These are phyloP conservation scores for Nematopogon swammerdamellus DNA, from an alignment of 2,888 invertebrate genomes.

Conservation along the genomic window DNA sequence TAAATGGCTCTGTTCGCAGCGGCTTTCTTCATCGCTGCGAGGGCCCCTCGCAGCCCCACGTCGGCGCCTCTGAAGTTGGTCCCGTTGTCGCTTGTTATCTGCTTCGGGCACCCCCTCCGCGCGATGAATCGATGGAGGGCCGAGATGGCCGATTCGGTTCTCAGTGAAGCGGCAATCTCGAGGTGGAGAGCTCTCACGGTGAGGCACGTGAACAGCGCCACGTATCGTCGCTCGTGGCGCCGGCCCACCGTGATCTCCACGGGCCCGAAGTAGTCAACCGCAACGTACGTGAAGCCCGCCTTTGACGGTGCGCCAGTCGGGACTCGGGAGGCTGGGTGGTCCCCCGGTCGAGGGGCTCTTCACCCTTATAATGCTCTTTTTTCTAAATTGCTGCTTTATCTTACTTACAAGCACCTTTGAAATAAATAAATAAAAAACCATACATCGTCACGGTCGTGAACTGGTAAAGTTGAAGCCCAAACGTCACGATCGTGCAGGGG, in stretches of 20 bases:
- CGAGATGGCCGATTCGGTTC: not conserved
- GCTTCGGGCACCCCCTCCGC: slow-evolving; percentile 5
- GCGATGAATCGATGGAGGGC: slow-evolving; percentile 6
- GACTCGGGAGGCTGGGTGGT: too few relatives aligned
- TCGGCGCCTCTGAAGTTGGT: slow-evolving; percentile 7
- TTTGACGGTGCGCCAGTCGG: too few relatives aligned
- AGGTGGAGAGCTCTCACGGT: not conserved
- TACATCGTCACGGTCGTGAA: too few relatives aligned
- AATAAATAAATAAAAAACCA: too few relatives aligned
- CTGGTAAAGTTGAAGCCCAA: too few relatives aligned
- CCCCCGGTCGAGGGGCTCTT: too few relatives aligned
- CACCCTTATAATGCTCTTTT: too few relatives aligned
- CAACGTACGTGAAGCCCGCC: slow-evolving; percentile 3
- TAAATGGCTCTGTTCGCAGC: slow-evolving; percentile 1
- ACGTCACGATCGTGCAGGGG: too few relatives aligned
- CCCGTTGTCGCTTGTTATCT: slow-evolving; percentile 9
- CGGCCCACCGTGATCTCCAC: slow-evolving; percentile 2
- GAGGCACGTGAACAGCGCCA: slow-evolving; percentile 1
- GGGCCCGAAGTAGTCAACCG: slow-evolving; percentile 6
- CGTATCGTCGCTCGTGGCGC: slow-evolving; percentile 2
- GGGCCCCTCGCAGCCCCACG: not conserved
- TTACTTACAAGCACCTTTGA: too few relatives aligned
- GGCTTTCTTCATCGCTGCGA: not conserved
- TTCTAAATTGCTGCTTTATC: too few relatives aligned
- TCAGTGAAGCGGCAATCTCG: not conserved